Evolutionary conservation across 2,888 invertebrate species (phyloP).

Genomic region (Drosophila nr. perissopoda): DNA sequence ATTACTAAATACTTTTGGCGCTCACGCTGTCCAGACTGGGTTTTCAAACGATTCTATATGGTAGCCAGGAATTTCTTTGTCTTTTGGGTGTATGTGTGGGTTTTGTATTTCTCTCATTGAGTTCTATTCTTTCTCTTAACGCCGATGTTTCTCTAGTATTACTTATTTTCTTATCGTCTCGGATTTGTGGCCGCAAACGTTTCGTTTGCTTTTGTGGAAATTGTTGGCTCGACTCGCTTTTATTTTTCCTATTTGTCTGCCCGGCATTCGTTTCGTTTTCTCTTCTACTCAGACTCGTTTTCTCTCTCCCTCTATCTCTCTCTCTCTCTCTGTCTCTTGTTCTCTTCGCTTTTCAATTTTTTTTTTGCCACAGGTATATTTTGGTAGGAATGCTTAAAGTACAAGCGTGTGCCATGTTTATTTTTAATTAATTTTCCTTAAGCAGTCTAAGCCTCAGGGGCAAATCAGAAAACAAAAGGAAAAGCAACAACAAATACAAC

Average conservation of each 20-base stretch:
- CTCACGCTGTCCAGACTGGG: constrained; percentile 48
- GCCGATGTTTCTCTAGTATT: constrained; percentile 39
- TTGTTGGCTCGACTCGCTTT: constrained; percentile 65
- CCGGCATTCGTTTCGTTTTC: constrained; percentile 42
- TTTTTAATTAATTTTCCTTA: constrained; percentile 81
- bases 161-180: constrained; percentile 78
- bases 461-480: constrained; percentile 26
- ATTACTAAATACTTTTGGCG: constrained; percentile 78
- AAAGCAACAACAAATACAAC: constrained; percentile 17
- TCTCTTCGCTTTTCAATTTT: constrained; percentile 7
- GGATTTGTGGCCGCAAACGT: constrained; percentile 78
- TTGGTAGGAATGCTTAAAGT: constrained; percentile 73
- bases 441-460: constrained; percentile 72
- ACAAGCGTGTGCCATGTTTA: constrained; percentile 79
- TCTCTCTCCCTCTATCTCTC: not conserved
- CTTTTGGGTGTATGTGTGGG: constrained; percentile 14
- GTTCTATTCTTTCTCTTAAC: not conserved
- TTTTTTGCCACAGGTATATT: constrained; percentile 68
- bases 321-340: not conserved
- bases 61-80: constrained; percentile 53
- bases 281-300: not conserved
- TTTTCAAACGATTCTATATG: constrained; percentile 23
- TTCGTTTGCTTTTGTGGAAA: constrained; percentile 76
- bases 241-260: constrained; percentile 67
- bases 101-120: constrained; percentile 16